phyloP scores from a whole-genome alignment of 2,797 vertebrate species.

The Balearica regulorum region DNA sequence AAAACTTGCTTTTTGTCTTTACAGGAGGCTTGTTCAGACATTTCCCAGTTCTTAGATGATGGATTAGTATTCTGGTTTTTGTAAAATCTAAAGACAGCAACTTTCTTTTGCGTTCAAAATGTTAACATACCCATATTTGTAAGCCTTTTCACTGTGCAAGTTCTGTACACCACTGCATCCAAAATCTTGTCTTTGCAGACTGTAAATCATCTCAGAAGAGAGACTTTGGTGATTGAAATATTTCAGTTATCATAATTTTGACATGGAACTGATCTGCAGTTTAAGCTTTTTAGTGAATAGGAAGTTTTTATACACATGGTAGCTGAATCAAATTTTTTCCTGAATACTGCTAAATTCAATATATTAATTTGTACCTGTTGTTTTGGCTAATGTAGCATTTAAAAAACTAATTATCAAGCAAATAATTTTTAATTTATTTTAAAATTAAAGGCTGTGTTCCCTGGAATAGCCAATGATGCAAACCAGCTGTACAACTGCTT shows the following conservation, averaged over 20 bases:
- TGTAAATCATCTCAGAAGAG: background rate
- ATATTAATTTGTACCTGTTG: background rate
- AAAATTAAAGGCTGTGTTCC: conserved; percentile 18
- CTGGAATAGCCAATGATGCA: background rate
- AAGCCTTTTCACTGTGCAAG: background rate
- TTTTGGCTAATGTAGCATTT: background rate
- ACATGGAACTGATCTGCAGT: background rate
- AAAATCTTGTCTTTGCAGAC: background rate
- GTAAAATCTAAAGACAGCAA: background rate
- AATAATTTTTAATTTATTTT: conserved; percentile 35
- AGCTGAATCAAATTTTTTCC: background rate
- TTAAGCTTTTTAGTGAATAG: background rate
- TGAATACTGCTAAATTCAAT: background rate
- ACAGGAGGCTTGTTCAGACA: background rate
- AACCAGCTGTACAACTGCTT: conserved; percentile 29
- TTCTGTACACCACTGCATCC: background rate
- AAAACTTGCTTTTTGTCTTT: background rate
- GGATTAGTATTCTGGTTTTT: background rate
- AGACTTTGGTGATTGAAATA: background rate
- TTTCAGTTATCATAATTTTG: background rate
- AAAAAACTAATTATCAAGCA: conserved; percentile 10
- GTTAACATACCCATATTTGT: background rate
- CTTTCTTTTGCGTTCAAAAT: background rate
- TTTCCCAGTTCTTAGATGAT: background rate
- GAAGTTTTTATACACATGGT: background rate